A percentile compares a stretch with the other conserved stretches of the same genome.
These are phyloP conservation scores for Drosophila differens DNA, from an alignment of 2,888 invertebrate genomes.

Conservation along the genomic window DNA sequence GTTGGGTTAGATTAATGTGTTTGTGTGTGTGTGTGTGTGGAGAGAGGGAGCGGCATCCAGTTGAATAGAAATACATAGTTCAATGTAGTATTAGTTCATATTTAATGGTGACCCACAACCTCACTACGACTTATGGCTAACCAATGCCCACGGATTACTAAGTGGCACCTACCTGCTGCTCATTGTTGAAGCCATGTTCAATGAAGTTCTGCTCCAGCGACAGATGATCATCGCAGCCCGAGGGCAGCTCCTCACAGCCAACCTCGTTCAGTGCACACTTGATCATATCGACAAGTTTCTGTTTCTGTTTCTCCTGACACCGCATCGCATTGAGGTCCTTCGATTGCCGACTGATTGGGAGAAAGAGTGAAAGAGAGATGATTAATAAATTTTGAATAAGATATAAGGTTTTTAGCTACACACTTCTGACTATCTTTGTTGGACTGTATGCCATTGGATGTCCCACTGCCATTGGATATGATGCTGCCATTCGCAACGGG, in stretches of 20 bases:
- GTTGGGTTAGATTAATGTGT: slow-evolving; percentile 38
- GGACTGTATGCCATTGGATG: slow-evolving; percentile 86
- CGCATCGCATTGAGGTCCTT: slow-evolving; percentile 92
- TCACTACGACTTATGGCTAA: slow-evolving; percentile 45
- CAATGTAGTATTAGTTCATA: slow-evolving; percentile 39
- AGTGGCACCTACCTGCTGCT: slow-evolving; percentile 87
- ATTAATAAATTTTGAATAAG: neutral
- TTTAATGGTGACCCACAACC: slow-evolving; percentile 35
- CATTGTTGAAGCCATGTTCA: slow-evolving; percentile 86
- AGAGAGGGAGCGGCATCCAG: slow-evolving; percentile 59
- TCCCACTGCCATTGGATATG: slow-evolving; percentile 77
- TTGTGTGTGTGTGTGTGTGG: slow-evolving; percentile 11
- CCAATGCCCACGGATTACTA: slow-evolving; percentile 6
- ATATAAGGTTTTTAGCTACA: neutral
- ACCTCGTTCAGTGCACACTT: slow-evolving; percentile 93
- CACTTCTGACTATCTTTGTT: slow-evolving; percentile 85
- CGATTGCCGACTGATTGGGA: slow-evolving; percentile 80
- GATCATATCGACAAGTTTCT: slow-evolving; percentile 93
- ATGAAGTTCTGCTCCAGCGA: slow-evolving; percentile 87
- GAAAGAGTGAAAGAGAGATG: neutral
- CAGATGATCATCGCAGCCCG: slow-evolving; percentile 91
- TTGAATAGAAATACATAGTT: slow-evolving; percentile 39
- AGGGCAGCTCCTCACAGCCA: slow-evolving; percentile 94
- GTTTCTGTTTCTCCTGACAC: slow-evolving; percentile 93
- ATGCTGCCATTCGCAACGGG: slow-evolving; percentile 86